phyloP scores from a whole-genome alignment of 2,113 vertebrate genomes.

The Pristiophorus japonicus region DNA sequence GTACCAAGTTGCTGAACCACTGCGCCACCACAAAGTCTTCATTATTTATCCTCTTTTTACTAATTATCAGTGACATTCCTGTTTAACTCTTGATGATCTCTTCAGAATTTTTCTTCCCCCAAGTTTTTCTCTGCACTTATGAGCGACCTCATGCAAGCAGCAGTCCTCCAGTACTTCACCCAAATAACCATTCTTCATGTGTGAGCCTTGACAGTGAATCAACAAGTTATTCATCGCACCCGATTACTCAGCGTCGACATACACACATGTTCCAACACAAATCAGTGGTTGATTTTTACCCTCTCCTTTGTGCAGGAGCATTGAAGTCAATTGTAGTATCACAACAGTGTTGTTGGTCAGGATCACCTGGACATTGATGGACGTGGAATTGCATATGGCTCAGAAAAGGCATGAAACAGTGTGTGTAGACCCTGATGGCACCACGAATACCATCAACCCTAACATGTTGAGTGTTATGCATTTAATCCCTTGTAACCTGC shows the following conservation, averaged over 20 bases:
- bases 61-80: background rate
- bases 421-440: background rate
- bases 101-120: background rate
- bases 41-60: background rate
- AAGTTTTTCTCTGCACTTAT: background rate
- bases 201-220: background rate
- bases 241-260: background rate
- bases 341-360: background rate
- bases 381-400: background rate
- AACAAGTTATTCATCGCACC: background rate
- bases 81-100: background rate
- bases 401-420: background rate
- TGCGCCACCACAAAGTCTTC: background rate
- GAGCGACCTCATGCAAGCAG: background rate
- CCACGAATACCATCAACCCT: background rate
- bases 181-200: background rate
- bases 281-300: background rate
- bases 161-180: background rate
- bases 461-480: too few species aligned
- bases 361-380: background rate
- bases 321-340: background rate
- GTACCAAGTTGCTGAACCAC: background rate
- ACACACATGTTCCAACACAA: background rate
- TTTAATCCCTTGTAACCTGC: too few species aligned
- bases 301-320: background rate